Evolutionary conservation across 2,888 invertebrate genomes (phyloP).

Genomic region (Aphodius granarius): DNA sequence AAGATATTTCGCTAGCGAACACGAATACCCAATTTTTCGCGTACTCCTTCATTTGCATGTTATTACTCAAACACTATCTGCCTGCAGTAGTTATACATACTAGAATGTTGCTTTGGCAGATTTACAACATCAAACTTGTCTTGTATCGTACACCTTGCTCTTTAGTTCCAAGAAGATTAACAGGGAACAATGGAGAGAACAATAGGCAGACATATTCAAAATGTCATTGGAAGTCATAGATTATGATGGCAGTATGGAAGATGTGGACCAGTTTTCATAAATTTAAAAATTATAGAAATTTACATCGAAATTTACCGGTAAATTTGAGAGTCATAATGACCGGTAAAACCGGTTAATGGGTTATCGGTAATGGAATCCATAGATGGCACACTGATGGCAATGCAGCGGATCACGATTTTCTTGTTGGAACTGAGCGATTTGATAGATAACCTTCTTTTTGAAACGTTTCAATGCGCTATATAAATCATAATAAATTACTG

Average conservation of each 20-base stretch:
- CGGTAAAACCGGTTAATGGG: no score
- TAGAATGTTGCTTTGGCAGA: background rate
- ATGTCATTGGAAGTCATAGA: background rate
- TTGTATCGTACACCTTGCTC: background rate
- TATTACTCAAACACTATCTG: background rate
- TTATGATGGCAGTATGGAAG: background rate
- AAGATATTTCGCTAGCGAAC: background rate
- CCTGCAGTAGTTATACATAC: background rate
- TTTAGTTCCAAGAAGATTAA: background rate
- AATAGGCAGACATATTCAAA: background rate
- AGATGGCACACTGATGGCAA: no score
- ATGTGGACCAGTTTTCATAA: no score
- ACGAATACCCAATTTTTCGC: background rate
- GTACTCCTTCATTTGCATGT: background rate
- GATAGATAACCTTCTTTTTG: no score
- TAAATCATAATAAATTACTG: background rate
- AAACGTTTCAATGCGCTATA: background rate
- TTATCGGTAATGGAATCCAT: no score
- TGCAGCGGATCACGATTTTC: no score
- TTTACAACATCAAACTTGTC: background rate
- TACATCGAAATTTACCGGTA: no score
- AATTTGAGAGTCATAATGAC: no score
- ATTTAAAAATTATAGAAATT: no score
- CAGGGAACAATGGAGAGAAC: background rate
- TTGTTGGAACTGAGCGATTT: no score